Percentiles rank a stretch among this genome's conserved stretches.
Evolutionary conservation across 35 echinoderm and acorn worm genomes (phyloP).

Genomic region (Apostichopus japonicus): DNA sequence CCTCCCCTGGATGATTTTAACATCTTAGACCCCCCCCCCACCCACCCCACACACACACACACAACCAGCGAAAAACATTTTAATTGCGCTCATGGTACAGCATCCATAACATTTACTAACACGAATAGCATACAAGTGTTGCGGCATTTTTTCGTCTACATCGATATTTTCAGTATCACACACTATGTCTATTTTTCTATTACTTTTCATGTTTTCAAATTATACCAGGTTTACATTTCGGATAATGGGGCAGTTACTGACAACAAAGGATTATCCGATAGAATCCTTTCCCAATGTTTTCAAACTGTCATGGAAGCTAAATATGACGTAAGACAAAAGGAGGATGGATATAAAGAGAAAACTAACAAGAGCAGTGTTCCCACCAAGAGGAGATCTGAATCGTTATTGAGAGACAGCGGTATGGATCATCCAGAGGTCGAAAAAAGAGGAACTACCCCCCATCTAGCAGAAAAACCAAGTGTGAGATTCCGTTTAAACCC

Average conservation of each 20-base stretch:
- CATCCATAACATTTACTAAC: too few species aligned
- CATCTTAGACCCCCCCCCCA: too few species aligned
- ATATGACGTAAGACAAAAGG: slow-evolving; percentile 33
- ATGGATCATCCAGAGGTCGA: not conserved
- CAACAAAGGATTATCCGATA: slow-evolving; percentile 17
- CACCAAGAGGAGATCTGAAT: slow-evolving; percentile 19
- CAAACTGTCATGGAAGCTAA: slow-evolving; percentile 31
- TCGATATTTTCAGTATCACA: not conserved
- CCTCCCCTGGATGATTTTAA: too few species aligned
- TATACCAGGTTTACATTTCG: not conserved
- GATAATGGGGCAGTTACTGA: slow-evolving; percentile 26
- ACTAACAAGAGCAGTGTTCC: not conserved
- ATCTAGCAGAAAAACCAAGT: slow-evolving; percentile 8
- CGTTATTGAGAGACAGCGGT: not conserved
- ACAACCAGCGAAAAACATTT: too few species aligned
- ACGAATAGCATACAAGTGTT: too few species aligned
- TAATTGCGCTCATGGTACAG: too few species aligned
- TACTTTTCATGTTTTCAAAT: not conserved
- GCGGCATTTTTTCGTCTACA: too few species aligned
- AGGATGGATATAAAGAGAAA: not conserved
- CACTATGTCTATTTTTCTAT: not conserved
- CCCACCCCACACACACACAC: too few species aligned
- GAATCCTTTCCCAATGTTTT: not conserved
- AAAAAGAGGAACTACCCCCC: not conserved
- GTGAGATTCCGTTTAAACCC: slow-evolving; percentile 30